phyloP scores from a whole-genome alignment of 2,113 vertebrate genomes.

The Albula goreensis region DNA sequence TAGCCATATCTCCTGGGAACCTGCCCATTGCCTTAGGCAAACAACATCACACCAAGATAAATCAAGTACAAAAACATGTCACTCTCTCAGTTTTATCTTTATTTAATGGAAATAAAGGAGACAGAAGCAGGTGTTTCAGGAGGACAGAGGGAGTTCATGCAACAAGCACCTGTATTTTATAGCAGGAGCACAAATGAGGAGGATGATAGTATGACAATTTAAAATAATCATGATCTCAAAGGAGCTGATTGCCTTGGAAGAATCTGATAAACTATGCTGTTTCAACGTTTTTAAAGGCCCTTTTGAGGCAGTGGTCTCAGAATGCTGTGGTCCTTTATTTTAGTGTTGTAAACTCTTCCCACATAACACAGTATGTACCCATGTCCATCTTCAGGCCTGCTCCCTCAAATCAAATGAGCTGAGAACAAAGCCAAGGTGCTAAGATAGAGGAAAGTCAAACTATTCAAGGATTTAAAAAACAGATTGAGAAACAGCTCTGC shows the following conservation, averaged over 20 bases:
- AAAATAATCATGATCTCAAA: neutral
- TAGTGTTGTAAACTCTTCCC: neutral
- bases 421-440: too few relatives aligned
- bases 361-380: too few relatives aligned
- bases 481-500: slow-evolving; percentile 17
- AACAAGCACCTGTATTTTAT: neutral
- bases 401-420: too few relatives aligned
- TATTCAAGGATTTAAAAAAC: too few relatives aligned
- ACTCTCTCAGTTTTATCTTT: neutral
- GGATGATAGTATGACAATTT: neutral
- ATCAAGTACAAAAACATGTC: neutral
- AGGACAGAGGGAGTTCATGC: neutral
- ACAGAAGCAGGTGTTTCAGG: neutral
- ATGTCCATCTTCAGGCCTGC: too few relatives aligned
- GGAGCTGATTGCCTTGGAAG: neutral
- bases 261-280: neutral
- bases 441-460: too few relatives aligned
- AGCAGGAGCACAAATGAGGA: neutral
- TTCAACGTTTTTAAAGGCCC: neutral
- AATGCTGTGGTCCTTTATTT: neutral
- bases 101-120: neutral
- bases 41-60: neutral
- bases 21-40: neutral
- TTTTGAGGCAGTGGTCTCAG: neutral
- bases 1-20: neutral